Conservation (phyloP, 2,113 vertebrate genomes). For the Aramus guarauna region DNA sequence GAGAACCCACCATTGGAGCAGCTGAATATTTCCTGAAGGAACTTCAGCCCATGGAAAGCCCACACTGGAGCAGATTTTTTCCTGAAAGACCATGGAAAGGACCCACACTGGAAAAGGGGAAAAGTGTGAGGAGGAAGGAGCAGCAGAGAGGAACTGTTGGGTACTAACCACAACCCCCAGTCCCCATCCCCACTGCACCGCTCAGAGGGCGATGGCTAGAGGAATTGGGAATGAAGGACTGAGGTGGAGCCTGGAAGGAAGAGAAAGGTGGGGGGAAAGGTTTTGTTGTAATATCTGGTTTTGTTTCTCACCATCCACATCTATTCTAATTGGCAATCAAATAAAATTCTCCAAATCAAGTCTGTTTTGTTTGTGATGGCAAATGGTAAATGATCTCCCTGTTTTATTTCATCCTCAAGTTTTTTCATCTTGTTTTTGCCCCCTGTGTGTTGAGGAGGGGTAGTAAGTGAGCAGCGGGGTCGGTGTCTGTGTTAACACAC, state of each 20-base stretch:
- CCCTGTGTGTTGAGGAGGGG: background rate
- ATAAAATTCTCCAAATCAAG: background rate
- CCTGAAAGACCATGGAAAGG: background rate
- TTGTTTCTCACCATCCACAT: background rate
- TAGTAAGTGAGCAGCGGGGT: background rate
- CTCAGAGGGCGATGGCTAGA: background rate
- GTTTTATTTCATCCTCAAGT: background rate
- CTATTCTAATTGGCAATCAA: background rate
- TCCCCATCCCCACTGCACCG: rapidly evolving
- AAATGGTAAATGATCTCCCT: background rate
- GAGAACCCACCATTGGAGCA: background rate
- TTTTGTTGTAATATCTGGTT: background rate
- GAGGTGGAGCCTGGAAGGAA: background rate
- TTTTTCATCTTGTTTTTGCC: background rate
- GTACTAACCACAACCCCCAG: rapidly evolving
- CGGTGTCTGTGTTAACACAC: background rate
- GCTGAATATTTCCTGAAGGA: background rate
- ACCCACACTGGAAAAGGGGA: background rate
- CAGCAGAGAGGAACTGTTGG: background rate
- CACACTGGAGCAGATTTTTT: rapidly evolving
- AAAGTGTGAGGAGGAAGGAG: background rate
- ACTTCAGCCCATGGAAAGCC: background rate
- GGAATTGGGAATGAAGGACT: background rate
- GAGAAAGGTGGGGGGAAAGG: rapidly evolving
- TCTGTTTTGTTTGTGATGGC: background rate